Base-by-base conservation (phyloP, 2,888 invertebrate genomes). In the Empis livida region DNA sequence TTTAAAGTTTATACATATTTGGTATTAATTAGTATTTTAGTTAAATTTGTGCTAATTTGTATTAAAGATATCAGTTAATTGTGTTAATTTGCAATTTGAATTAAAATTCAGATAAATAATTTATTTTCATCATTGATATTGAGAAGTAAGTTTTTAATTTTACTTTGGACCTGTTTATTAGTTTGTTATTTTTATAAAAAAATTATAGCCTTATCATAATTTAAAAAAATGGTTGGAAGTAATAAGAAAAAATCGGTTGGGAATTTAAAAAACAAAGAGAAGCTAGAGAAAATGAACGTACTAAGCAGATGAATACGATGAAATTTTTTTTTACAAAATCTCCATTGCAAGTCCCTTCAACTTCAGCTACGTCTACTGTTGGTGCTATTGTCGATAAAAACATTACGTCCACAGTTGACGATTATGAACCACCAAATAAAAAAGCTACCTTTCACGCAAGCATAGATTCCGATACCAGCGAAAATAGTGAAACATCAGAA, bases 401-500 rank as follows among this genome's bases (percentile, higher is more conserved):
- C 14, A 39, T 39, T 39, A 16, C 39, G 16, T 39, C 39, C 15
- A 16, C 17, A 39, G 39, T 39, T 39, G 39, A 39, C 39, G 39
- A 39, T 39, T 39, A 39, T 39, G 39, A 39, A 39, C 39, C 39
- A 39, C 39, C 39, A 17, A 39, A 39, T 39, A 39, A 39, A 39
- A 39, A 39, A 39, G 39, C 39, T 39, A 39, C 39, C 17, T 17
- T 39, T 39, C 9, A 39, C 39, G 39, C 15, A 39, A 39, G 39
- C 17, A 39, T 39, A 39, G 17, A 39, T 39, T 39, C 39, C 39
- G 39, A 39, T 39, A 39, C 39, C 39, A 39, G 15, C 39, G 39
- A 39, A 39, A 39, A 39, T 17, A 39, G 17, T 39, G 39, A 39
- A 35, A 35, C 35, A 35, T 35, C 35, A 35, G 35, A 35, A 35